Evolutionary conservation across 2,888 invertebrate species (phyloP), one percentile per base, ranked within the genome.

Genomic region (Laothoe populi): DNA sequence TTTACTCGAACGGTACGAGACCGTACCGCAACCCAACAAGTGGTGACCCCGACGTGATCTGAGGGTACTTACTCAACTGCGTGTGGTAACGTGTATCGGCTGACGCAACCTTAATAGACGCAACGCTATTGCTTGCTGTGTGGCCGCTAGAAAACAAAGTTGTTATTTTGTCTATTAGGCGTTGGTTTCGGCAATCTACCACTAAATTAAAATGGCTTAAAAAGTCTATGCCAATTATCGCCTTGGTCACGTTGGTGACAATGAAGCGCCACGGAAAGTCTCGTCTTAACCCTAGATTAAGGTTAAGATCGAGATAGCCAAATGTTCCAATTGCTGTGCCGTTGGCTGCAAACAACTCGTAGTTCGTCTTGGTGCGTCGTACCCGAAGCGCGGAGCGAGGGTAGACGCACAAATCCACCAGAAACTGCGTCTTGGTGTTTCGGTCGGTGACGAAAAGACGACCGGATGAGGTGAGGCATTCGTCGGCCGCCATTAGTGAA

Each of bases 141-240:
- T n/a, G n/a, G n/a, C n/a, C n/a, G n/a, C n/a, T n/a, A n/a, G n/a
- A n/a, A n/a, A n/a, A n/a, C n/a, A n/a, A n/a, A n/a, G n/a, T n/a
- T n/a, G n/a, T n/a, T n/a, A n/a, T n/a, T n/a, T n/a, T n/a, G n/a
- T 31, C 31, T 5, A 31, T 31, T 4, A 31, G 31, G 16, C 5
- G 16, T 4, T 57, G 24, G 16, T 57, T 57, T 40, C 19, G 35
- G 21, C 57, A 57, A 38, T 57, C 57, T 38, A 57, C 57, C 0
- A 57, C 26, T n/a, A 57, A 11, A 21, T 57, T 57, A 40, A 57
- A 66, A 60, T 19, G 38, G 7, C 38, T 16, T 38, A 64, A 58
- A 60, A 64, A 64, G 49, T 66, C 64, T 19, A 62, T 59, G 8
- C 64, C 66, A 31, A 65, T 48, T 4, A 48, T 48, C 11, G 48